phyloP scores from a whole-genome alignment of 1,140 invertebrate genomes.

The Sarcophaga peregrina region DNA sequence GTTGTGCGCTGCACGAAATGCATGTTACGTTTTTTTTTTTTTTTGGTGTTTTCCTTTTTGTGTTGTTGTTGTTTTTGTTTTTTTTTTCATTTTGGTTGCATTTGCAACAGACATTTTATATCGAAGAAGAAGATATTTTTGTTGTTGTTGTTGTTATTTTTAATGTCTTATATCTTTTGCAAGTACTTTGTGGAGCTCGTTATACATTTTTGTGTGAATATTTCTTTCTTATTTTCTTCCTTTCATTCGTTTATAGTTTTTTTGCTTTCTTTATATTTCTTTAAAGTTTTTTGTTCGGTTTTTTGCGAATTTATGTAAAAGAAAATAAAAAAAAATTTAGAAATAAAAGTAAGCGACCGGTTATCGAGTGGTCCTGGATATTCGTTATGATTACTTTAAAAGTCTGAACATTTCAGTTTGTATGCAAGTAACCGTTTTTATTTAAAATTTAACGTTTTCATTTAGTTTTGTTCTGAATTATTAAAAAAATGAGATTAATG shows the following conservation, averaged over 20 bases:
- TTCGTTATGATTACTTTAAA: neutral
- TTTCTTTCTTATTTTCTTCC: neutral
- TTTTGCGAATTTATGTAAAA: too few relatives aligned
- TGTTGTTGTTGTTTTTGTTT: neutral
- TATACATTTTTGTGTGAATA: conserved; percentile 41
- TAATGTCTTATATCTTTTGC: conserved; percentile 40
- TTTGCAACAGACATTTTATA: neutral
- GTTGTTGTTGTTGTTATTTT: conserved; percentile 29
- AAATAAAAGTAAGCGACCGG: too few relatives aligned
- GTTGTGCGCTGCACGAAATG: conserved; percentile 38
- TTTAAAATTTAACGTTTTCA: neutral
- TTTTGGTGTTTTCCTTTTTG: neutral
- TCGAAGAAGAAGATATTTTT: neutral
- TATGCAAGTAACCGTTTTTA: neutral
- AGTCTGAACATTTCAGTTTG: too few relatives aligned
- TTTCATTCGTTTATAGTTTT: neutral
- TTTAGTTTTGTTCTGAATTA: too few relatives aligned
- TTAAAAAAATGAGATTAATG: too few relatives aligned
- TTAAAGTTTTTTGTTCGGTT: too few relatives aligned
- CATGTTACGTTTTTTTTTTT: conserved; percentile 35
- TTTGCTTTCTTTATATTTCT: neutral
- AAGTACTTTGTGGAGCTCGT: conserved; percentile 41
- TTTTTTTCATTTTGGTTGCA: neutral
- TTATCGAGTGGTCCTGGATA: neutral
- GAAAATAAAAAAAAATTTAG: too few relatives aligned